phyloP scores from a whole-genome alignment of 2,888 invertebrate genomes.

The Rotaria macrura region DNA sequence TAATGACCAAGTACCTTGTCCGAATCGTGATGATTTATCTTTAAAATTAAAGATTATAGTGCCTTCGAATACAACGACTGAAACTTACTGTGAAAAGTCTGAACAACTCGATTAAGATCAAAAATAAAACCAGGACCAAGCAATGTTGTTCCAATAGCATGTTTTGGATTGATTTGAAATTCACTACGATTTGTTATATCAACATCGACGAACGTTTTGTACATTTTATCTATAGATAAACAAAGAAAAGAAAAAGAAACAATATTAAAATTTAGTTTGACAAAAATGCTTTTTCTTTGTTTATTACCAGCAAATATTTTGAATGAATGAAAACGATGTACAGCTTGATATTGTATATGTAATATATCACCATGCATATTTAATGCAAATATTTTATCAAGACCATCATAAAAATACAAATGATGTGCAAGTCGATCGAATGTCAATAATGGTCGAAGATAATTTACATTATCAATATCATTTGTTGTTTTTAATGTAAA shows the following conservation, averaged over 20 bases:
- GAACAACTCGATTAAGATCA: not conserved
- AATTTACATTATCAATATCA: not conserved
- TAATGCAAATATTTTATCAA: not conserved
- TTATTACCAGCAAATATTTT: not conserved
- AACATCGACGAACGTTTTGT: not conserved
- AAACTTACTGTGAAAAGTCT: not conserved
- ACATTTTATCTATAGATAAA: not conserved
- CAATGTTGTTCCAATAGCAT: not conserved
- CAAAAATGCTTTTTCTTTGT: too few species aligned
- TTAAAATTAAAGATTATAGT: too few species aligned
- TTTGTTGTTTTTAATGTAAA: slow-evolving; percentile 6
- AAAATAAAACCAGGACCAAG: not conserved
- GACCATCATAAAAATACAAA: slow-evolving; percentile 11
- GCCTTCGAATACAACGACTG: too few species aligned
- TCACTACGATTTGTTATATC: not conserved
- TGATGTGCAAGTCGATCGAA: not conserved
- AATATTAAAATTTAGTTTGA: too few species aligned
- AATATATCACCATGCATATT: not conserved
- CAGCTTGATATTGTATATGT: not conserved
- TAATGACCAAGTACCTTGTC: not conserved
- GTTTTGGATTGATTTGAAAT: not conserved
- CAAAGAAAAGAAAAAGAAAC: not conserved
- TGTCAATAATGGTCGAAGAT: slow-evolving; percentile 17
- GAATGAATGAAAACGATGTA: not conserved
- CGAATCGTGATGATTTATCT: not conserved